Evolutionary conservation across 1,140 invertebrate species (phyloP).

Genomic region (Aleiodes sp.): DNA sequence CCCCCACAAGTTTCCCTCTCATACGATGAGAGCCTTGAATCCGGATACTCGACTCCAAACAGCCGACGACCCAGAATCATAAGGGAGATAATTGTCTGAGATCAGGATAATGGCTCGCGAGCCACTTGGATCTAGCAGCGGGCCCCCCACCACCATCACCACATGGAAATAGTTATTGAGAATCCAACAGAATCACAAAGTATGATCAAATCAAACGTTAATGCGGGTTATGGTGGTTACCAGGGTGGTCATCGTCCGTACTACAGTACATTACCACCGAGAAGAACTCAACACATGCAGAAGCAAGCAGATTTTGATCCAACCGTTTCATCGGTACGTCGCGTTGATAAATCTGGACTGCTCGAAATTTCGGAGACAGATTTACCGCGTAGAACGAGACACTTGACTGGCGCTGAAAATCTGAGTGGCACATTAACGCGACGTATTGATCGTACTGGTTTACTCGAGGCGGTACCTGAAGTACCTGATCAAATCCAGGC

Average conservation of each 20-base stretch:
- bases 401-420: conserved; percentile 38
- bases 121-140: conserved; percentile 66
- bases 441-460: conserved; percentile 48
- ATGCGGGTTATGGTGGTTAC: neutral
- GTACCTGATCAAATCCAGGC: conserved; percentile 49
- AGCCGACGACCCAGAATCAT: conserved; percentile 89
- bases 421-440: conserved; percentile 40
- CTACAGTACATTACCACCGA: conserved; percentile 34
- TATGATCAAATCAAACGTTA: conserved; percentile 19
- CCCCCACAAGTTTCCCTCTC: conserved; percentile 85
- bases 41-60: conserved; percentile 92
- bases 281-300: neutral
- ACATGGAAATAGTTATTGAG: conserved; percentile 64
- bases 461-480: conserved; percentile 57
- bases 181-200: conserved; percentile 46
- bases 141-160: conserved; percentile 55
- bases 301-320: conserved; percentile 38
- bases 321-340: conserved; percentile 46
- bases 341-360: conserved; percentile 56
- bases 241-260: conserved; percentile 33
- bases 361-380: conserved; percentile 54
- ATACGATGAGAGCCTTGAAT: conserved; percentile 91
- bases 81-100: conserved; percentile 93
- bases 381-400: conserved; percentile 30
- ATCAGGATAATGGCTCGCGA: conserved; percentile 62